These are phyloP conservation scores for Channa argus DNA, from an alignment of 2,113 vertebrate genomes.

Conservation along the genomic window DNA sequence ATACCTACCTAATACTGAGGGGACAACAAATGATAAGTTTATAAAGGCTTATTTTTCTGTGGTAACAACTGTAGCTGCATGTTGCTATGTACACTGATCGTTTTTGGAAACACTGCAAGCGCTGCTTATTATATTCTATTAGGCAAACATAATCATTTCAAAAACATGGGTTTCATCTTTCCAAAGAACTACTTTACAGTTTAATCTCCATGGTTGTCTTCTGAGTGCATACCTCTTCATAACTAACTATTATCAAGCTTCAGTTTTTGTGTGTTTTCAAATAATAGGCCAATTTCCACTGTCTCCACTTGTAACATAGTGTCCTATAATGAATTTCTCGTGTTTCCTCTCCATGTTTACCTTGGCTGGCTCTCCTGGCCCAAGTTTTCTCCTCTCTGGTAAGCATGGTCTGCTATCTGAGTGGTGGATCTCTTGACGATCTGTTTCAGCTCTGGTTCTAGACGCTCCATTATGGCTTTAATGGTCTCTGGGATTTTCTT, in stretches of 20 bases:
- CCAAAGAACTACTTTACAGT: slow-evolving; percentile 1
- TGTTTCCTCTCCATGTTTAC: slow-evolving; percentile 69
- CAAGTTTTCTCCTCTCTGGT: slow-evolving; percentile 92
- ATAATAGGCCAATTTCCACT: no score
- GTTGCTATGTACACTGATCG: slow-evolving; percentile 25
- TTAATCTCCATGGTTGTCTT: slow-evolving; percentile 5
- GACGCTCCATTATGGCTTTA: slow-evolving; percentile 95
- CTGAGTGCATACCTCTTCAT: neutral
- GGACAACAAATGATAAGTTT: slow-evolving; percentile 49
- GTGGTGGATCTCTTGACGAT: slow-evolving; percentile 97
- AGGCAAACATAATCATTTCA: slow-evolving; percentile 31
- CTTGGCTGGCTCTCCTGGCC: slow-evolving; percentile 93
- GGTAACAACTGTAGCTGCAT: slow-evolving; percentile 17
- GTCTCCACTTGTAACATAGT: no score
- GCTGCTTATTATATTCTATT: slow-evolving; percentile 10
- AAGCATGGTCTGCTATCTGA: slow-evolving; percentile 94
- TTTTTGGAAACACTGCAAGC: slow-evolving; percentile 35
- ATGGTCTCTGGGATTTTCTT: slow-evolving; percentile 95
- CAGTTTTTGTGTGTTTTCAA: neutral
- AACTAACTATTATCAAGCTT: slow-evolving; percentile 22
- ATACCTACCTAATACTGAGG: slow-evolving; percentile 10
- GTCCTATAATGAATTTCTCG: no score
- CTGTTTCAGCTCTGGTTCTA: slow-evolving; percentile 96
- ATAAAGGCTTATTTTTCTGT: slow-evolving; percentile 24
- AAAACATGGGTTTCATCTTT: slow-evolving; percentile 28